Conservation (phyloP, 2,797 vertebrate genomes). For the Anguilla obscura region DNA sequence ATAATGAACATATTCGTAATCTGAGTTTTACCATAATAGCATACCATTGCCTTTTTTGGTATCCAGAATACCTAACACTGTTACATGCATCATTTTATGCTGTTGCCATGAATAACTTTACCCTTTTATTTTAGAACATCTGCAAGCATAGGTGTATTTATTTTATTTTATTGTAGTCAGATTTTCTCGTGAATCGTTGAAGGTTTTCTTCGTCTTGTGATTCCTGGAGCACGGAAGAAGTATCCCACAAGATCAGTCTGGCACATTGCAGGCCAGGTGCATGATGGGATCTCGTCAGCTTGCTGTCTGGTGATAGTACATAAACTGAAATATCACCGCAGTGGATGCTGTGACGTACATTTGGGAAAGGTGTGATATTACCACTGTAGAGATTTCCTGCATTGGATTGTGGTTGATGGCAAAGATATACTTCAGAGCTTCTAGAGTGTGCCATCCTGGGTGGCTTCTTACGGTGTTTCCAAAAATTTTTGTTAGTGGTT, state of each 20-base stretch:
- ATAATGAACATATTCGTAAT: not conserved
- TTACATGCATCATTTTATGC: not conserved
- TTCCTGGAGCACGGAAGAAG: not conserved
- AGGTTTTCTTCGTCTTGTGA: not conserved
- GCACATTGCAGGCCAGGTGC: not conserved
- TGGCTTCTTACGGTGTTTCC: not conserved
- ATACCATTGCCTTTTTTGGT: not conserved
- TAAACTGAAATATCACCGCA: not conserved
- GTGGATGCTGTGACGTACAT: not conserved
- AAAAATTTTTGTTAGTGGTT: not conserved
- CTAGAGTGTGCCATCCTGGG: not conserved
- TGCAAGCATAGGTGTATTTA: not conserved
- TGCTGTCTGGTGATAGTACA: not conserved
- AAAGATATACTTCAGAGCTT: not conserved
- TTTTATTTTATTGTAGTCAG: not conserved
- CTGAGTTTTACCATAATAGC: not conserved
- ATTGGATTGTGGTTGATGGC: not conserved
- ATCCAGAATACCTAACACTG: not conserved
- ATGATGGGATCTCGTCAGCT: not conserved
- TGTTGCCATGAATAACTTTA: not conserved
- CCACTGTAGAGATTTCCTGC: not conserved
- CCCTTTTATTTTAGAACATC: not conserved
- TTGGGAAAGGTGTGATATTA: not conserved
- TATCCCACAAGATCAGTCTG: not conserved
- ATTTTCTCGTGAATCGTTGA: conserved; percentile 3